Evolutionary conservation across 2,888 invertebrate species (phyloP).

Genomic region (Epirrhoe alternata): DNA sequence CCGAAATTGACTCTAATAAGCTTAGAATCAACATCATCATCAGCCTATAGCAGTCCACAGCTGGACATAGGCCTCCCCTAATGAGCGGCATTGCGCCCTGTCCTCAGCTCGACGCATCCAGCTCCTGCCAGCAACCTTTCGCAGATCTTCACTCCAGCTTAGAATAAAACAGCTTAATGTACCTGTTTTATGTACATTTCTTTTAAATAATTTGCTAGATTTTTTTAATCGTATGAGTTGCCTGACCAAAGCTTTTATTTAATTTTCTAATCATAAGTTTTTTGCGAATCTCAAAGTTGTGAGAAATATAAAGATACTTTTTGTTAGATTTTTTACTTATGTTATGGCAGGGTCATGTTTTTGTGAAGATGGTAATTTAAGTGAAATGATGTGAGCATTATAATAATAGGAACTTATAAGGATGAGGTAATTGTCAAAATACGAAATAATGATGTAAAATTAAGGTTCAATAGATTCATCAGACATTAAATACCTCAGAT

Average conservation of each 20-base stretch:
- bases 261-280: not conserved
- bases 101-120: no score
- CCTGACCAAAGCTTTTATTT: not conserved
- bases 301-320: not conserved
- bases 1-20: no score
- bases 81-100: no score
- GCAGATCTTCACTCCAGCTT: no score
- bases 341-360: not conserved
- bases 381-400: constrained; percentile 1
- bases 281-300: not conserved
- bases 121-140: no score
- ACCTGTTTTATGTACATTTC: no score
- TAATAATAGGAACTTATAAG: not conserved
- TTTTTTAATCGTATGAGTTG: not conserved
- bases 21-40: no score
- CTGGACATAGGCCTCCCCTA: no score
- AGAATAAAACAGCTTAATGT: no score
- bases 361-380: not conserved
- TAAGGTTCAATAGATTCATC: not conserved
- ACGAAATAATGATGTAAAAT: not conserved
- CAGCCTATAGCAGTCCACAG: no score
- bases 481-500: no score
- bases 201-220: no score
- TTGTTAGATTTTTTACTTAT: not conserved
- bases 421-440: constrained; percentile 3